A percentile compares a stretch with the other conserved stretches of the same genome.
phyloP scores from a whole-genome alignment of 2,797 vertebrate species.

The Galago senegalensis region DNA sequence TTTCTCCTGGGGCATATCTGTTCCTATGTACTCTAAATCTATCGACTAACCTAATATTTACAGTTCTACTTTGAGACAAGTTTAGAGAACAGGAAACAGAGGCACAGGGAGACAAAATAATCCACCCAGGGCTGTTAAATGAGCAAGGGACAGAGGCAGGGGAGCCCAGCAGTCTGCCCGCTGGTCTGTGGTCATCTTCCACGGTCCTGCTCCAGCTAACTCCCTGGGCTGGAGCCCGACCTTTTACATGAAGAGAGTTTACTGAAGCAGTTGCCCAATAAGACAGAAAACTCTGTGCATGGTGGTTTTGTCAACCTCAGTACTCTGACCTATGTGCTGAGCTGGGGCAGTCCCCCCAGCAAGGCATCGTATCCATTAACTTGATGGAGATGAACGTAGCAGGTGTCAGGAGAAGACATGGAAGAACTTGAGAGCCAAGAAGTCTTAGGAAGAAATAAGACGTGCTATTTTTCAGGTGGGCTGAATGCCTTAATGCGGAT shows the following conservation, averaged over 20 bases:
- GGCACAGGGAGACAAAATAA: not conserved
- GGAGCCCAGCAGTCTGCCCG: fast-evolving
- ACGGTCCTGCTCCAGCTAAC: not conserved
- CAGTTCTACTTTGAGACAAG: not conserved
- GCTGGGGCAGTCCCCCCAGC: not conserved
- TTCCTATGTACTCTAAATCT: not conserved
- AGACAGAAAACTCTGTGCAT: not conserved
- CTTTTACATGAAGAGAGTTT: not conserved
- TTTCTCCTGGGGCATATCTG: not conserved
- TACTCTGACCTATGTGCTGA: not conserved
- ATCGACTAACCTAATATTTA: not conserved
- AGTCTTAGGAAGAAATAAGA: too few relatives aligned
- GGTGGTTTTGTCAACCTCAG: too few relatives aligned
- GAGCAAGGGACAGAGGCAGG: not conserved
- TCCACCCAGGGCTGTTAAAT: fast-evolving
- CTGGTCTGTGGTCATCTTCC: not conserved
- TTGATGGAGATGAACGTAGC: not conserved
- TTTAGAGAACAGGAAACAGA: not conserved
- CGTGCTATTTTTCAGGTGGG: not conserved
- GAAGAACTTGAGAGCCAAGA: not conserved
- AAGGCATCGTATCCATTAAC: too few relatives aligned
- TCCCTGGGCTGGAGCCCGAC: not conserved
- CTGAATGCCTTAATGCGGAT: fast-evolving
- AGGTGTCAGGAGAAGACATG: not conserved
- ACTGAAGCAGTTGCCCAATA: not conserved